These are phyloP conservation scores for Sebastes diploproa DNA, from an alignment of 2,797 vertebrate species.

Conservation along the genomic window DNA sequence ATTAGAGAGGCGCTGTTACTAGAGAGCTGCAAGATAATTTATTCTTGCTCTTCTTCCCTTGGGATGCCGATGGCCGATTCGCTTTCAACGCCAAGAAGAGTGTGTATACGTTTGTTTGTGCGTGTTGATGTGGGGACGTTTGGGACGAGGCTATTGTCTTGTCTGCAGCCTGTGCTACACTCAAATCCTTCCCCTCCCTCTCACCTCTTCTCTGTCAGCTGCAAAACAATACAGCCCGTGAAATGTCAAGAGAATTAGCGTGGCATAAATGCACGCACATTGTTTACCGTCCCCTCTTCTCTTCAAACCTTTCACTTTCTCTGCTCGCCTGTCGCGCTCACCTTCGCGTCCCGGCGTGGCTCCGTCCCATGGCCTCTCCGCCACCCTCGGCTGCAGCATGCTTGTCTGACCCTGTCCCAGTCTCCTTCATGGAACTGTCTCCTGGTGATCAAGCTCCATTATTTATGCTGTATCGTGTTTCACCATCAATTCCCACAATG, in stretches of 20 bases:
- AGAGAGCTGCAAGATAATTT: slow-evolving; percentile 67
- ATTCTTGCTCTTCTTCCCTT: slow-evolving; percentile 58
- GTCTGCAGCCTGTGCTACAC: slow-evolving; percentile 29
- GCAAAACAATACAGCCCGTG: slow-evolving; percentile 51
- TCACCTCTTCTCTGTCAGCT: slow-evolving; percentile 31
- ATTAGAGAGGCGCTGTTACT: slow-evolving; percentile 75
- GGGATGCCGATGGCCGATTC: slow-evolving; percentile 47
- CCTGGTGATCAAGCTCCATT: slow-evolving; percentile 76
- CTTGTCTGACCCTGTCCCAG: slow-evolving; percentile 72
- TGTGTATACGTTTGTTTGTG: slow-evolving; percentile 28
- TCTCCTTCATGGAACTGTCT: slow-evolving; percentile 67
- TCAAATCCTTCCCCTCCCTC: slow-evolving; percentile 41
- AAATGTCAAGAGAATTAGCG: slow-evolving; percentile 73
- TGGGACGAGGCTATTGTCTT: slow-evolving; percentile 46
- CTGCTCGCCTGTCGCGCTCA: slow-evolving; percentile 42
- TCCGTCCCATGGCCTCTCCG: slow-evolving; percentile 33
- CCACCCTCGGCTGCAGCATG: slow-evolving; percentile 53
- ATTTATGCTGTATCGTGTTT: slow-evolving; percentile 81
- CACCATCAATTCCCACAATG: slow-evolving; percentile 78
- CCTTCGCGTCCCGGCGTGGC: slow-evolving; percentile 24
- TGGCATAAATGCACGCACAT: slow-evolving; percentile 51
- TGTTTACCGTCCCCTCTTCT: slow-evolving; percentile 46
- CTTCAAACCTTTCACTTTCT: slow-evolving; percentile 27
- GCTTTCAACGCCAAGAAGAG: slow-evolving; percentile 28
- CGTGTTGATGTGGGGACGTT: slow-evolving; percentile 23